phyloP scores from a whole-genome alignment of 2,797 vertebrate genomes.

The Acanthopagrus latus region DNA sequence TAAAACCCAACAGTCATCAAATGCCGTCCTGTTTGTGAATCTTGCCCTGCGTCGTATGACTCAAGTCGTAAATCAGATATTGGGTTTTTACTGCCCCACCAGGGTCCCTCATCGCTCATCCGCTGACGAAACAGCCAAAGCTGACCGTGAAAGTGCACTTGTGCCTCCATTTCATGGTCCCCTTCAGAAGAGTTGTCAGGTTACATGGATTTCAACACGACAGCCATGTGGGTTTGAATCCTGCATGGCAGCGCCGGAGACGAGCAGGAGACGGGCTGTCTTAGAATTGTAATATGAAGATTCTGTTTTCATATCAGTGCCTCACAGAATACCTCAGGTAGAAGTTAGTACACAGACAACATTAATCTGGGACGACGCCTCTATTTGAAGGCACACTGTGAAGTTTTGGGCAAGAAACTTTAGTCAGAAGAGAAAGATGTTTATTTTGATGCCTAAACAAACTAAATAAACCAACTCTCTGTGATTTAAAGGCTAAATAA shows the following conservation, averaged over 20 bases:
- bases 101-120: slow-evolving; percentile 25
- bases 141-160: slow-evolving; percentile 55
- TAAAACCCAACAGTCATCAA: not conserved
- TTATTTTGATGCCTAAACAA: too few species aligned
- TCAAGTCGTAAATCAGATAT: slow-evolving; percentile 23
- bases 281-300: slow-evolving; percentile 38
- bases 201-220: slow-evolving; percentile 63
- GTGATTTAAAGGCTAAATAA: too few species aligned
- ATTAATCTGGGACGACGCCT: not conserved
- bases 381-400: too few species aligned
- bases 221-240: slow-evolving; percentile 50
- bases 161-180: slow-evolving; percentile 63
- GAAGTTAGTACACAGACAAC: not conserved
- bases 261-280: slow-evolving; percentile 28
- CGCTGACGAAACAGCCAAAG: slow-evolving; percentile 8
- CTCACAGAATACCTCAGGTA: not conserved
- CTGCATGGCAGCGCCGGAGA: slow-evolving; percentile 41
- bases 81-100: slow-evolving; percentile 29
- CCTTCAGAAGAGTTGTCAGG: slow-evolving; percentile 68
- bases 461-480: too few species aligned
- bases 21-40: not conserved
- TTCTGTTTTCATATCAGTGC: slow-evolving; percentile 6
- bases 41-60: not conserved
- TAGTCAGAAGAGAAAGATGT: too few species aligned
- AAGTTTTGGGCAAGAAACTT: too few species aligned